Evolutionary conservation across 2,888 invertebrate genomes (phyloP), one percentile per base, ranked within the genome.

Genomic region (Diarsia brunnea): DNA sequence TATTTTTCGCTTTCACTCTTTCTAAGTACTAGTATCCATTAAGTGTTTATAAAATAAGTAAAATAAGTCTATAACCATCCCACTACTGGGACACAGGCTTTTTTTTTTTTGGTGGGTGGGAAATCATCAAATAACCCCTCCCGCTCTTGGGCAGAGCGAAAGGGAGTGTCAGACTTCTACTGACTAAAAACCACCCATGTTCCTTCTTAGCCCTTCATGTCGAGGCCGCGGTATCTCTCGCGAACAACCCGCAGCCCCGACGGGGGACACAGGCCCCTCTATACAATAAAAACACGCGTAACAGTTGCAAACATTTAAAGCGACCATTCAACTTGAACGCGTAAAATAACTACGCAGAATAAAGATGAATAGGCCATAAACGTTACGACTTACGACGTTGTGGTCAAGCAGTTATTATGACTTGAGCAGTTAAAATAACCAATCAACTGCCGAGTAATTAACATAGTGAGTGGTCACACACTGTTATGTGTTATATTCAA

Each of bases 341-440:
- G 69, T 67, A 61, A 60, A 79, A 68, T 68, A 73, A 49, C 16
- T 24, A 24, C n/a, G 31, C 31, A 67, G 27, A 31, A n/a, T 51
- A 47, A n/a, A 65, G 31, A 1, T 64, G 49, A 76, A 82, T 61
- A 49, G 43, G 75, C 43, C n/a, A 66, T 84, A 80, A 80, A 82
- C 12, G 12, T 71, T 74, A 69, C 51, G 70, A 58, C 81, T 75
- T 79, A 43, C 47, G 45, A 24, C 61, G 45, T 1, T 51, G 53
- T 51, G n/a, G 49, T 47, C 21, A 21, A 49, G 60, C 83, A 24
- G 53, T 55, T 77, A 53, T 47, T 27, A 43, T 53, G 67, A 43
- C n/a, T 1, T 58, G 38, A 49, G 64, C 38, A 19, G 74, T 84
- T 79, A 84, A 81, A 81, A 74, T 79, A 68, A 64, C 43, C 45